Evolutionary conservation across 2,113 vertebrate genomes (phyloP).

Genomic region (Helogale parvula): DNA sequence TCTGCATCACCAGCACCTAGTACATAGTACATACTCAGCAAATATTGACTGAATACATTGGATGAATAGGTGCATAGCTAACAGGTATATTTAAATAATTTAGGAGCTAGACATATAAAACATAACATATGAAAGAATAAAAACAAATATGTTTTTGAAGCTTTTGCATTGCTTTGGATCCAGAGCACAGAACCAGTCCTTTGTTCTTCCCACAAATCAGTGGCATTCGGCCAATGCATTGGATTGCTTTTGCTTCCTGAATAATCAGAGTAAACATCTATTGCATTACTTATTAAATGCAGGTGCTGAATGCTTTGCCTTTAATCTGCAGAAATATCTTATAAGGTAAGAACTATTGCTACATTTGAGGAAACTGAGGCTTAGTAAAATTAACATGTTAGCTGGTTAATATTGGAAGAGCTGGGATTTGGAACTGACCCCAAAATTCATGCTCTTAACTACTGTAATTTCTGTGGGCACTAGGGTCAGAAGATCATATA

Average conservation of each 20-base stretch:
- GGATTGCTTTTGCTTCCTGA: constrained; percentile 69
- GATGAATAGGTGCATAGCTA: background rate
- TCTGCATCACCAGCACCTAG: background rate
- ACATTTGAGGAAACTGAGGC: constrained; percentile 35
- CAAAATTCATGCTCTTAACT: background rate
- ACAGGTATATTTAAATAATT: background rate
- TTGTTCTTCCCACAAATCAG: constrained; percentile 80
- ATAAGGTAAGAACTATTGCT: background rate
- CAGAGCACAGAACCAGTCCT: constrained; percentile 54
- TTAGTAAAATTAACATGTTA: background rate
- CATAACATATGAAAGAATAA: background rate
- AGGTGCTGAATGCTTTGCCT: constrained; percentile 56
- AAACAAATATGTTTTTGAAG: constrained; percentile 61
- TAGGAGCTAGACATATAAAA: constrained; percentile 3
- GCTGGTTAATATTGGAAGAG: background rate
- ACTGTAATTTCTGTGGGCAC: background rate
- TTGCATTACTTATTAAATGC: constrained; percentile 69
- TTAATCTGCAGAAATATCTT: background rate
- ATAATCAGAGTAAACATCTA: constrained; percentile 71
- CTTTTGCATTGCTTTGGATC: constrained; percentile 60
- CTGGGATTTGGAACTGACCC: background rate
- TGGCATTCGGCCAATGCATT: constrained; percentile 64
- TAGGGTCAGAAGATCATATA: background rate
- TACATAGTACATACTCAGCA: background rate
- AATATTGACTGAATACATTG: background rate